phyloP scores from a whole-genome alignment of 1,140 invertebrate species.

The Drosophila santomea region DNA sequence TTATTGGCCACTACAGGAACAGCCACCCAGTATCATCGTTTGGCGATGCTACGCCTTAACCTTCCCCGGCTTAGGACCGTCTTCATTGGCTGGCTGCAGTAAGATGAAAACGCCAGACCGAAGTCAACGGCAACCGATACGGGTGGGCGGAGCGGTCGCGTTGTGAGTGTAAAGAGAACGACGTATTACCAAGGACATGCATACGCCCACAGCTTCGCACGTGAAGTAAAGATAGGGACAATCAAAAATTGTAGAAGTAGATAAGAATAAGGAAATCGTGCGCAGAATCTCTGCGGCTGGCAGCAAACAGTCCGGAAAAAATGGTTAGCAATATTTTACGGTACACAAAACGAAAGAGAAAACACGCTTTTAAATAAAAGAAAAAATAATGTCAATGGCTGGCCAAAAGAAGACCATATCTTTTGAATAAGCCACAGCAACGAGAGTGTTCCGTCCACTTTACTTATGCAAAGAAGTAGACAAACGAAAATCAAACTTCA shows the following conservation, averaged over 20 bases:
- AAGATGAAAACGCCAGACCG: conserved; percentile 18
- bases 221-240: conserved; percentile 48
- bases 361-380: conserved; percentile 55
- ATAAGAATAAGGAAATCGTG: conserved; percentile 66
- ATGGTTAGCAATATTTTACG: conserved; percentile 75
- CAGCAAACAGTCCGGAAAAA: conserved; percentile 76
- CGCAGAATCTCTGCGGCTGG: conserved; percentile 73
- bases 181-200: conserved; percentile 48
- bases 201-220: conserved; percentile 26
- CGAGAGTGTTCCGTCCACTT: conserved; percentile 26
- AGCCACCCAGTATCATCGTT: conserved; percentile 21
- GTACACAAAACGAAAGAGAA: conserved; percentile 62
- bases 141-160: conserved; percentile 62
- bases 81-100: conserved; percentile 69
- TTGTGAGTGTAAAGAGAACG: conserved; percentile 54
- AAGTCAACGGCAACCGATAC: conserved; percentile 46
- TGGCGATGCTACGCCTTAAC: conserved; percentile 20
- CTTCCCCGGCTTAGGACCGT: conserved; percentile 45
- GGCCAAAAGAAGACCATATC: conserved; percentile 14
- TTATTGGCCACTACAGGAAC: conserved; percentile 23
- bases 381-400: conserved; percentile 47
- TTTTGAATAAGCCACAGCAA: conserved; percentile 26
- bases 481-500: conserved; percentile 42
- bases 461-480: conserved; percentile 41
- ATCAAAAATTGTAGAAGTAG: conserved; percentile 45